Evolutionary conservation across 2,888 invertebrate species (phyloP).

Genomic region (Watsonalla binaria): DNA sequence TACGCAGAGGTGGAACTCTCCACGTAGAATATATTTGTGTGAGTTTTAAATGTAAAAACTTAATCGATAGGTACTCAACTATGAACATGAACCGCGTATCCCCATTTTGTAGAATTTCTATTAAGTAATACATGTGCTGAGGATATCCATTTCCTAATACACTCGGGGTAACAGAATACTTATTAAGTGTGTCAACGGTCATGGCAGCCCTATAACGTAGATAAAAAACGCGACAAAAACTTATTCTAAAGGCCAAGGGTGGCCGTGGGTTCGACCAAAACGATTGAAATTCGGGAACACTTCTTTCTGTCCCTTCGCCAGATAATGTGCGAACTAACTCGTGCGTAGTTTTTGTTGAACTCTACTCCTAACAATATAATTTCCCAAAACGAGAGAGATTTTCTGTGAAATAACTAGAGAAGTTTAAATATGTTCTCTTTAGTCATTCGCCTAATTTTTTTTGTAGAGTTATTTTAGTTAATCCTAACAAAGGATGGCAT

Average conservation of each 20-base stretch:
- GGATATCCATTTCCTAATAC: too few relatives aligned
- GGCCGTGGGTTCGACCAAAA: neutral
- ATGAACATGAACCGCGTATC: too few relatives aligned
- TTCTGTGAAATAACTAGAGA: constrained; percentile 38
- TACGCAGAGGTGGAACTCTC: too few relatives aligned
- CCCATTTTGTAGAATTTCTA: too few relatives aligned
- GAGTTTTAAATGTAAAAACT: too few relatives aligned
- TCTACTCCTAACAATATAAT: neutral
- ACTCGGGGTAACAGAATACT: too few relatives aligned
- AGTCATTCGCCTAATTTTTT: too few relatives aligned
- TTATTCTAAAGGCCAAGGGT: constrained; percentile 1
- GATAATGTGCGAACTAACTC: neutral
- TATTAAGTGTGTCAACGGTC: neutral
- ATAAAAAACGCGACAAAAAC: constrained; percentile 1
- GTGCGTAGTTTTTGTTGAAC: neutral
- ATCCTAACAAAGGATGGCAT: too few relatives aligned
- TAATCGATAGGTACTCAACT: too few relatives aligned
- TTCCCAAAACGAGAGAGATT: neutral
- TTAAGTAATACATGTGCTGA: too few relatives aligned
- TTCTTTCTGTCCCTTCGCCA: neutral
- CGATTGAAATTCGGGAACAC: constrained; percentile 1
- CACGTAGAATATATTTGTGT: too few relatives aligned
- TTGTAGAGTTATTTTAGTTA: too few relatives aligned
- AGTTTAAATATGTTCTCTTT: constrained; percentile 22
- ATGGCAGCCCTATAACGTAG: neutral